Conservation (phyloP, 1,140 invertebrate genomes). For the Drosophila erecta region DNA sequence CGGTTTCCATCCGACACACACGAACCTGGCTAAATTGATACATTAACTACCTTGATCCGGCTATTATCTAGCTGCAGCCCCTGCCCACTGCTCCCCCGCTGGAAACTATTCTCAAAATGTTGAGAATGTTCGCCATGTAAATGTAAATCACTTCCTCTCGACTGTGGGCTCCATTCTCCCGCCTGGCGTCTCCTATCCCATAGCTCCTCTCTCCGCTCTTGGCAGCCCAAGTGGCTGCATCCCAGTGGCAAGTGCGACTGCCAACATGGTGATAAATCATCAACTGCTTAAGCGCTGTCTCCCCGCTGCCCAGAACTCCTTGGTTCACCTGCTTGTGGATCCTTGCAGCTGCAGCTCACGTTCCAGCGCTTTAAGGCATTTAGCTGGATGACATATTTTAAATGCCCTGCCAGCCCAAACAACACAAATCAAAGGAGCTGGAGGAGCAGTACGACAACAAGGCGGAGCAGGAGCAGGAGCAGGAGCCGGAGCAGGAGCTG, state of each 20-base stretch:
- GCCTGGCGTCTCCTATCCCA: conserved; percentile 1
- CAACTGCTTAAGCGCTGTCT: conserved; percentile 76
- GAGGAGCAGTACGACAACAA: conserved; percentile 6
- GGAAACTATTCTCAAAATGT: conserved; percentile 78
- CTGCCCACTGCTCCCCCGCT: neutral
- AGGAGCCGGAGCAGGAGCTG: conserved; percentile 17
- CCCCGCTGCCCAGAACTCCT: conserved; percentile 32
- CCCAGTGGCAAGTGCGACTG: conserved; percentile 51
- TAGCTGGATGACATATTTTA: conserved; percentile 80
- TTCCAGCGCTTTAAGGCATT: conserved; percentile 77
- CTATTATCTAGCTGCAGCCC: conserved; percentile 56
- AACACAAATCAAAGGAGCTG: conserved; percentile 72
- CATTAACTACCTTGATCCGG: conserved; percentile 81
- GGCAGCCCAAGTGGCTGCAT: conserved; percentile 49
- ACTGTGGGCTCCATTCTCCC: conserved; percentile 15
- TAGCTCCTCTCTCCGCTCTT: conserved; percentile 18
- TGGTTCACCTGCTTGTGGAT: conserved; percentile 27
- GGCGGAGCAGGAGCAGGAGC: neutral
- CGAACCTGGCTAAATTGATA: conserved; percentile 65
- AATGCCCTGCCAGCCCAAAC: conserved; percentile 73
- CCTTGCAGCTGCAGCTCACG: conserved; percentile 52
- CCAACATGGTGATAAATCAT: conserved; percentile 75
- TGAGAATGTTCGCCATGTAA: conserved; percentile 71
- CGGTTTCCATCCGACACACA: conserved; percentile 22
- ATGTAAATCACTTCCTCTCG: conserved; percentile 76